These are phyloP conservation scores for Nannospalax galili DNA, from an alignment of 2,113 vertebrate genomes.

Conservation along the genomic window DNA sequence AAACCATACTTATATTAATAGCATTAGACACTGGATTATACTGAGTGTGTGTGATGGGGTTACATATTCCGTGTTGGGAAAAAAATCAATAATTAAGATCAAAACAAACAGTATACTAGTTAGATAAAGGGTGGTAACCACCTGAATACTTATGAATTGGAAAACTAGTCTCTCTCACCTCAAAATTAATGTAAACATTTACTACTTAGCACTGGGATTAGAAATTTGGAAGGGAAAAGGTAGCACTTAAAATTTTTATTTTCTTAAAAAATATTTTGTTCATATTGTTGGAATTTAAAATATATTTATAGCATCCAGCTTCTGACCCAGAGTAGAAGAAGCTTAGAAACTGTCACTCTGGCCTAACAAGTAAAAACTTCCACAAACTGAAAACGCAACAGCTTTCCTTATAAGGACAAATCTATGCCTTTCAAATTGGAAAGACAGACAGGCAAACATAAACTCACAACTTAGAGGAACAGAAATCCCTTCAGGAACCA, in stretches of 20 bases:
- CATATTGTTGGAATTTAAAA: slow-evolving; percentile 29
- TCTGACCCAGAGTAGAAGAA: neutral
- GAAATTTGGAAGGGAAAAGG: neutral
- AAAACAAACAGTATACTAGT: neutral
- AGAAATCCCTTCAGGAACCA: neutral
- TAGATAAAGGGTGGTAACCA: slow-evolving; percentile 1
- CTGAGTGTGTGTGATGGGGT: neutral
- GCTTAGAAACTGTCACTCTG: neutral
- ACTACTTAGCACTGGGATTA: neutral
- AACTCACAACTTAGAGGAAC: neutral
- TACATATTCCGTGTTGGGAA: slow-evolving; percentile 24
- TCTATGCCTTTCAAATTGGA: neutral
- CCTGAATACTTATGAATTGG: neutral
- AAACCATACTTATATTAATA: slow-evolving; percentile 38
- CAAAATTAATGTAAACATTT: slow-evolving; percentile 46
- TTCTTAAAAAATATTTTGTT: neutral
- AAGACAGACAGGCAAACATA: neutral
- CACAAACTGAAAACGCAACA: neutral
- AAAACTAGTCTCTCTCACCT: neutral
- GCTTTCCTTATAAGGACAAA: neutral
- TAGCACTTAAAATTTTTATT: neutral
- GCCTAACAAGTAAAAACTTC: neutral
- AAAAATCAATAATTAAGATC: neutral
- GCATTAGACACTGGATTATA: neutral
- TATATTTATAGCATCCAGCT: neutral